Percentiles rank a stretch among this genome's conserved stretches.
These are phyloP conservation scores for Zapus hudsonius DNA, from an alignment of 2,113 vertebrate species.

Conservation along the genomic window DNA sequence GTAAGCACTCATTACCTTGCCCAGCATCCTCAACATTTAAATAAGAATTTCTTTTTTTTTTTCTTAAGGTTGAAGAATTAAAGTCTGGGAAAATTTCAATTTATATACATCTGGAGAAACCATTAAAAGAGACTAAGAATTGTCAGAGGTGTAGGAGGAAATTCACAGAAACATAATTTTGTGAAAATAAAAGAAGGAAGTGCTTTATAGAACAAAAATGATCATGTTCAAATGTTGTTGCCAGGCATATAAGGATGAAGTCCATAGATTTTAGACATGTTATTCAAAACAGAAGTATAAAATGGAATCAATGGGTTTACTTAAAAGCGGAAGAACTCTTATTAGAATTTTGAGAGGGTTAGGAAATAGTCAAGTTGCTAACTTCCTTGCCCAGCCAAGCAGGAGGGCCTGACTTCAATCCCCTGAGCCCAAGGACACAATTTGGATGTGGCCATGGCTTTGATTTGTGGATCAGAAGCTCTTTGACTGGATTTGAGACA, in stretches of 20 bases:
- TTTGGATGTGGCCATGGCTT: too few species aligned
- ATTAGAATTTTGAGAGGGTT: background rate
- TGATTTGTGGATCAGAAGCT: too few species aligned
- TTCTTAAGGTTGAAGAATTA: background rate
- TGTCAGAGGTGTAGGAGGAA: background rate
- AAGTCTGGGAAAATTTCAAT: accelerated
- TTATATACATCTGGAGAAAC: background rate
- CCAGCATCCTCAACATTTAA: too few species aligned
- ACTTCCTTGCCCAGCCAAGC: too few species aligned
- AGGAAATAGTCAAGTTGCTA: too few species aligned
- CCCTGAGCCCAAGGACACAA: too few species aligned
- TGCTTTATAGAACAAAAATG: background rate
- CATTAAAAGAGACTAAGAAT: background rate
- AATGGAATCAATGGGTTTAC: background rate
- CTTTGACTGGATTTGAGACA: too few species aligned
- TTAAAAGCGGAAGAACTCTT: background rate
- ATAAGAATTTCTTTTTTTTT: too few species aligned
- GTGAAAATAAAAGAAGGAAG: background rate
- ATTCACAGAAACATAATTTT: background rate
- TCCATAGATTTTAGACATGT: background rate
- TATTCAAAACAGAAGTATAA: background rate
- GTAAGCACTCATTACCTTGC: too few species aligned
- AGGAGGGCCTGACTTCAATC: too few species aligned
- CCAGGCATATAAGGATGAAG: background rate
- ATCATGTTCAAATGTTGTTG: background rate